A percentile compares a stretch with the other conserved stretches of the same genome.
Conservation (phyloP, 2,113 vertebrate species). For the Orcinus orca region DNA sequence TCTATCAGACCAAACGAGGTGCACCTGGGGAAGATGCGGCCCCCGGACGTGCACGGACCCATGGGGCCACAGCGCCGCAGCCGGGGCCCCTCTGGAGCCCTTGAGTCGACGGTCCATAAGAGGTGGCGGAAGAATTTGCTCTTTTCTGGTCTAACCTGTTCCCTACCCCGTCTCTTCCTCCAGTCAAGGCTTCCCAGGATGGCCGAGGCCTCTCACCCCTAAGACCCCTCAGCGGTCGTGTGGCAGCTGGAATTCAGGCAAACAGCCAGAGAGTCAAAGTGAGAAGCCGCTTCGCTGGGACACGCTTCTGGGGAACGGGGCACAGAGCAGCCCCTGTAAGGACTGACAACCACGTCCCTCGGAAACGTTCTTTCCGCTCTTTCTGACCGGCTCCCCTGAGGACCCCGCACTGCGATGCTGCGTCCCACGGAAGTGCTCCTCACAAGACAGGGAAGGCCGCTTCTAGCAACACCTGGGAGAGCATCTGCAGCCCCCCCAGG, state of each 20-base stretch:
- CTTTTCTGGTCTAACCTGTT: background rate
- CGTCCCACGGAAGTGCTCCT: background rate
- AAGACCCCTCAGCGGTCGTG: background rate
- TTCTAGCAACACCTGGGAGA: background rate
- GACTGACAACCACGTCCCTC: fast-evolving
- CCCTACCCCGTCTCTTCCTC: background rate
- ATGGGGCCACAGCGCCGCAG: background rate
- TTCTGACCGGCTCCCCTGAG: background rate
- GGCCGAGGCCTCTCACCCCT: background rate
- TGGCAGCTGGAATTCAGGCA: background rate
- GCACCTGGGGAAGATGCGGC: fast-evolving
- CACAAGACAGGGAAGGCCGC: background rate
- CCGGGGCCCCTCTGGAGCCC: background rate
- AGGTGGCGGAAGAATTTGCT: background rate
- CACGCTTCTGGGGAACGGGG: background rate
- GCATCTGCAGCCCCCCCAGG: background rate
- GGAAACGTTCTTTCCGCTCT: background rate
- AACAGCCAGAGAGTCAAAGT: background rate
- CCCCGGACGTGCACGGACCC: fast-evolving
- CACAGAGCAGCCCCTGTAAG: fast-evolving
- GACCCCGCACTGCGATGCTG: fast-evolving
- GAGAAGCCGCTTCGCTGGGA: background rate
- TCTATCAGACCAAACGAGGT: background rate
- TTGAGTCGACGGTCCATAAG: background rate
- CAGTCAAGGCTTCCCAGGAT: background rate